A percentile compares a stretch with the other conserved stretches of the same genome.
Evolutionary conservation across 2,797 vertebrate genomes (phyloP).

Genomic region (Sebastes taczanowskii): DNA sequence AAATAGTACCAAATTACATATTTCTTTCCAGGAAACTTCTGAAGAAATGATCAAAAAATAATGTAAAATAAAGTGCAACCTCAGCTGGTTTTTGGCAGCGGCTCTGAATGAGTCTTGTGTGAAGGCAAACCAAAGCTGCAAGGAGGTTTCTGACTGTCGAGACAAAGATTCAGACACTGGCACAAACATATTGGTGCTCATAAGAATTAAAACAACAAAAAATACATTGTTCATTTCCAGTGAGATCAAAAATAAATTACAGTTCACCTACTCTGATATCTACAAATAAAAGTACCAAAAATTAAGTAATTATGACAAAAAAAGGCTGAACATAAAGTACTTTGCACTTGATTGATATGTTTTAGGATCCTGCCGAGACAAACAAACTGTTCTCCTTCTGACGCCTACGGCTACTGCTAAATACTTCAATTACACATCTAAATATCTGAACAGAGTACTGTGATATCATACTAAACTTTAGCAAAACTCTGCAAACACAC

Average conservation of each 20-base stretch:
- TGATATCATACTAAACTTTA: background rate
- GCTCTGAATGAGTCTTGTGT: background rate
- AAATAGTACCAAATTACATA: background rate
- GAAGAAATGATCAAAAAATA: background rate
- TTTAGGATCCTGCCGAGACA: background rate
- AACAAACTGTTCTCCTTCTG: background rate
- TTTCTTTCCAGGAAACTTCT: background rate
- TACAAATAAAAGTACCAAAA: constrained; percentile 31
- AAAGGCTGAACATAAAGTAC: background rate
- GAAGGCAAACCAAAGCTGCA: constrained; percentile 1
- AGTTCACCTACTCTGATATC: constrained; percentile 30
- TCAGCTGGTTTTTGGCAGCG: constrained; percentile 2
- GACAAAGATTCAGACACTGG: background rate
- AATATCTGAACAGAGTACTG: background rate
- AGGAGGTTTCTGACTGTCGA: background rate
- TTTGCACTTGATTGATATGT: constrained; percentile 46
- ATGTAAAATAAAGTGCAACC: constrained; percentile 6
- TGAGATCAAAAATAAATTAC: constrained; percentile 67
- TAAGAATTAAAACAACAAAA: constrained; percentile 15
- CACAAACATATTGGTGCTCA: background rate
- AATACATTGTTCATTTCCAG: constrained; percentile 16
- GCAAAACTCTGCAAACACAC: background rate
- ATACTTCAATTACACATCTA: background rate
- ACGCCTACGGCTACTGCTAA: background rate
- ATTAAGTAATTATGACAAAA: constrained; percentile 17